Percentiles rank a stretch among this genome's conserved stretches.
Evolutionary conservation across 2,888 invertebrate species (phyloP).

Genomic region (Pollenia labialis): DNA sequence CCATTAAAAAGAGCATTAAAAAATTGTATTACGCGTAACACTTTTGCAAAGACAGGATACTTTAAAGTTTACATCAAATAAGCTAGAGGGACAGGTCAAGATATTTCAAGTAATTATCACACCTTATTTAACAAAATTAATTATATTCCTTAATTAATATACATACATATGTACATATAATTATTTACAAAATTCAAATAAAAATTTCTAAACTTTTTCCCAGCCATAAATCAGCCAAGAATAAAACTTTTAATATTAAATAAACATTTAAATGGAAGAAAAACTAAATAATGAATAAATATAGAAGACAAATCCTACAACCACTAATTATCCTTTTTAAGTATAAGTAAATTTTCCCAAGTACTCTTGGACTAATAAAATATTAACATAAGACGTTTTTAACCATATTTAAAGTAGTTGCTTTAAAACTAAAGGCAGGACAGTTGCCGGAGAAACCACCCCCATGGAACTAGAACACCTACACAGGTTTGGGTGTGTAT

Average conservation of each 20-base stretch:
- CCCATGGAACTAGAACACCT: conserved; percentile 50
- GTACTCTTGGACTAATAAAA: conserved; percentile 57
- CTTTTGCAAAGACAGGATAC: too few species aligned
- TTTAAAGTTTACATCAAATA: too few species aligned
- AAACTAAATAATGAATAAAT: neutral
- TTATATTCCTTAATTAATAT: too few species aligned
- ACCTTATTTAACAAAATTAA: too few species aligned
- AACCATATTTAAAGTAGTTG: conserved; percentile 36
- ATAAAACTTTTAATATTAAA: conserved; percentile 61
- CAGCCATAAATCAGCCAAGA: conserved; percentile 41
- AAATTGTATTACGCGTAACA: too few species aligned
- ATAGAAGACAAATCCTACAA: conserved; percentile 57
- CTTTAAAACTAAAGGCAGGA: conserved; percentile 7
- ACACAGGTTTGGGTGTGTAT: conserved; percentile 50
- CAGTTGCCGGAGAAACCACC: conserved; percentile 9
- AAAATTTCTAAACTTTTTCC: conserved; percentile 22
- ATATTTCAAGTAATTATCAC: too few species aligned
- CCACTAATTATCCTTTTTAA: conserved; percentile 72
- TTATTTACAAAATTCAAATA: conserved; percentile 1
- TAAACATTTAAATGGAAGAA: conserved; percentile 43
- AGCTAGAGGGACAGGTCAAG: too few species aligned
- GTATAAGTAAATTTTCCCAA: conserved; percentile 50
- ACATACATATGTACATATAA: neutral
- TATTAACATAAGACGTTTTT: conserved; percentile 60
- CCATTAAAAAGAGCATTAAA: too few species aligned